Base-by-base conservation (phyloP, 1,140 invertebrate genomes). In the Ctenoplectra terminalis region DNA sequence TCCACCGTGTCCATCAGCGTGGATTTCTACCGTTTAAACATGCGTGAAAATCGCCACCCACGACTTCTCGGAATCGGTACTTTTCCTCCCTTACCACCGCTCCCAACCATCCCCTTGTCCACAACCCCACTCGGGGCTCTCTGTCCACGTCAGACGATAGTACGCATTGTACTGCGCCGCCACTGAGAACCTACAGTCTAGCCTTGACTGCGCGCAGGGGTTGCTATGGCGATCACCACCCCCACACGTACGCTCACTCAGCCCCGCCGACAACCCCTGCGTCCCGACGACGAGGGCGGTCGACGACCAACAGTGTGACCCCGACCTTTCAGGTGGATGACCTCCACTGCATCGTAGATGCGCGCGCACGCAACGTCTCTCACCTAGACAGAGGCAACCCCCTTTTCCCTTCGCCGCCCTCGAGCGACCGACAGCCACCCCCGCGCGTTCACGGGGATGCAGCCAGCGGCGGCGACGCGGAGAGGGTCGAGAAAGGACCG, bases 271-370 rank as follows among this genome's bases (percentile, higher is more conserved):
- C 85, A 81, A 9, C 84, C 81, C 77, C 86, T 83, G 54, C 71
- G 48, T 61, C 71, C 61, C 72, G 63, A 61, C 76, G 80, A 61
- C 74, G 77, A 43, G 58, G 58, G 50, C 54, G 84, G 81, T 71
- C 78, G 84, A 80, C 88, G 87, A 89, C 88, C 87, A 89, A 90
- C 88, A 91, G 90, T 90, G 88, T 93, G 92, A 93, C 93, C 93
- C 93, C 92, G 92, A 93, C 93, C 92, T 94, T 93, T 93, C 92
- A 93, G 92, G 93, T 94, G 91, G 92, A 94, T 94, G 92, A 93
- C 93, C 93, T 93, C 93, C 92, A 93, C 92, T 93, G 92, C 93
- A 93, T 85, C 90, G 88, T 31, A 61, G 83, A 88, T 91, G 91
- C 90, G 90, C 90, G 90, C 91, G 90, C 82, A 89, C 66, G 72